phyloP scores from a whole-genome alignment of 2,113 vertebrate species.

The rat (Rattus norvegicus) region DNA sequence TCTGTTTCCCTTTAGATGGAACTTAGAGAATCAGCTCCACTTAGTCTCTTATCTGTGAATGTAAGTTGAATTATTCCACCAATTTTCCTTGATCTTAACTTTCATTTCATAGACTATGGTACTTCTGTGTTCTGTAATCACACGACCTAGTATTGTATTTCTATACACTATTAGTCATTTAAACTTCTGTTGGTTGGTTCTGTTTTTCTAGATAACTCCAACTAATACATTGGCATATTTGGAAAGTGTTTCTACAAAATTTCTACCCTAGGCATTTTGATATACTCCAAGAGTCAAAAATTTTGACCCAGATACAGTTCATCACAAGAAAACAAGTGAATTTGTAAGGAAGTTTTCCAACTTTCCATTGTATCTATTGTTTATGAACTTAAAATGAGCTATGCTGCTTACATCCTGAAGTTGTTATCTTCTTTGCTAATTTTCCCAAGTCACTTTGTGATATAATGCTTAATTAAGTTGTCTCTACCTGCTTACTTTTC shows the following conservation, averaged over 20 bases:
- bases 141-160: background rate
- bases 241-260: constrained; percentile 1
- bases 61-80: background rate
- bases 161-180: background rate
- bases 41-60: background rate
- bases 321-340: background rate
- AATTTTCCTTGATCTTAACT: background rate
- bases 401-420: background rate
- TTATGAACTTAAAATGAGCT: background rate
- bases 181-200: background rate
- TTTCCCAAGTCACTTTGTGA: background rate
- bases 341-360: background rate
- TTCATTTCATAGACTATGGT: background rate
- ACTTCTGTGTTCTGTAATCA: background rate
- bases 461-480: background rate
- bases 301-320: background rate
- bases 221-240: background rate
- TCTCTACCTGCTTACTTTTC: background rate
- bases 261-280: constrained; percentile 11
- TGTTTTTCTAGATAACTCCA: background rate
- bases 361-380: background rate
- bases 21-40: background rate
- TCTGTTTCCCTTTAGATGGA: background rate
- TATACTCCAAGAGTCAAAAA: background rate
- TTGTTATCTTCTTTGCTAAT: background rate